Percentiles rank a stretch among this genome's conserved stretches.
These are phyloP conservation scores for Melozone crissalis DNA, from an alignment of 2,113 vertebrate genomes.

Conservation along the genomic window DNA sequence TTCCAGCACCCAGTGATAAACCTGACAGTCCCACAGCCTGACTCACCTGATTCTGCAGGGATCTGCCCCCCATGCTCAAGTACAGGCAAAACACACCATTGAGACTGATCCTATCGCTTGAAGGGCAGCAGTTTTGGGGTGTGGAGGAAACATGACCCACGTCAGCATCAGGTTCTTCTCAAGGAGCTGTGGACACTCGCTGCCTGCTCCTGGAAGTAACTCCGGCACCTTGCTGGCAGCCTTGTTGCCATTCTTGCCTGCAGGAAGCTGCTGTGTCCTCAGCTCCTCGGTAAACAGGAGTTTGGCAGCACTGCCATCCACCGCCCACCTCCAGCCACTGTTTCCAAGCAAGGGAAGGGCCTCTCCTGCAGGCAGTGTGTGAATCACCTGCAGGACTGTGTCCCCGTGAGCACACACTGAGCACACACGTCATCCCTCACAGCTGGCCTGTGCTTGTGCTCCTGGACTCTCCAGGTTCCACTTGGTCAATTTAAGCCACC, in stretches of 20 bases:
- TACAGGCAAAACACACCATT: background rate
- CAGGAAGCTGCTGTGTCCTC: background rate
- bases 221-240: background rate
- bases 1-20: conserved; percentile 5
- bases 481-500: background rate
- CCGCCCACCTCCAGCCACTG: background rate
- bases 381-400: background rate
- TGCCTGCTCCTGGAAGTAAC: rapidly evolving
- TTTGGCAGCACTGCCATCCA: background rate
- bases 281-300: background rate
- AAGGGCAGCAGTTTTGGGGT: background rate
- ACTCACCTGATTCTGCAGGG: background rate
- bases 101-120: rapidly evolving
- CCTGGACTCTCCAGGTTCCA: rapidly evolving
- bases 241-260: background rate
- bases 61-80: background rate
- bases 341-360: background rate
- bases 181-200: background rate
- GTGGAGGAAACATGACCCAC: too few relatives aligned
- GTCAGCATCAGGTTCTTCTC: background rate
- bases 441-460: background rate
- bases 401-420: rapidly evolving
- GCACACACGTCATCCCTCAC: rapidly evolving
- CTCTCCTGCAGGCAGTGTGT: background rate
- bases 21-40: background rate